Conservation (phyloP, 2,113 vertebrate genomes). For the Ageneiosus marmoratus region DNA sequence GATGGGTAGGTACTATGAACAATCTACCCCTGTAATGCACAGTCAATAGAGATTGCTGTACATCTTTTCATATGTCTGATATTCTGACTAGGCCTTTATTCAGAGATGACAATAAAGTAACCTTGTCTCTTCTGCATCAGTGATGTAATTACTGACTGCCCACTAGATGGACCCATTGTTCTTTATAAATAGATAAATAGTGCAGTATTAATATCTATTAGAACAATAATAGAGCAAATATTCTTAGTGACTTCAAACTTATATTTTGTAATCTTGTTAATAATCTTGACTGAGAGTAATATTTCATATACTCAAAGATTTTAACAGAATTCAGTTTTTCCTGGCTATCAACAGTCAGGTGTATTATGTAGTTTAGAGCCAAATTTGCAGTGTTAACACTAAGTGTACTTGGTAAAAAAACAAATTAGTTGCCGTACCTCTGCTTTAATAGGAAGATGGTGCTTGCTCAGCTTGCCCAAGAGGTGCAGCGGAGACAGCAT, state of each 20-base stretch:
- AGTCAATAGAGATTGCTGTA: background rate
- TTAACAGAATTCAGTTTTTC: background rate
- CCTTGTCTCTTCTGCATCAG: background rate
- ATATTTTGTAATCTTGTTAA: background rate
- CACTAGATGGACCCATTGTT: constrained; percentile 63
- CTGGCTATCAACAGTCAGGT: background rate
- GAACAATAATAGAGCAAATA: background rate
- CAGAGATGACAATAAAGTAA: background rate
- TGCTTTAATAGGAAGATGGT: constrained; percentile 84
- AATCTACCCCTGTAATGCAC: too few species aligned
- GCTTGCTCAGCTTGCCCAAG: constrained; percentile 87
- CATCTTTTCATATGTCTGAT: background rate
- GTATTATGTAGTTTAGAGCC: background rate
- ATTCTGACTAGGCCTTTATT: background rate
- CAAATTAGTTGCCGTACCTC: constrained; percentile 75
- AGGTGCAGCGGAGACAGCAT: constrained; percentile 92
- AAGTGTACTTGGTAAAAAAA: constrained; percentile 21
- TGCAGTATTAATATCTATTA: background rate
- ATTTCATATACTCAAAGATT: too few species aligned
- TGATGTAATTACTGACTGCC: constrained; percentile 22
- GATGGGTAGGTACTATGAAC: too few species aligned
- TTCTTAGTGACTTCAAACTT: background rate
- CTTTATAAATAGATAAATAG: background rate
- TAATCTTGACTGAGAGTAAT: too few species aligned
- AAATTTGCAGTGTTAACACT: constrained; percentile 17